Conservation (phyloP, 2,113 vertebrate genomes). For the Chaetorhynchus papuensis region DNA sequence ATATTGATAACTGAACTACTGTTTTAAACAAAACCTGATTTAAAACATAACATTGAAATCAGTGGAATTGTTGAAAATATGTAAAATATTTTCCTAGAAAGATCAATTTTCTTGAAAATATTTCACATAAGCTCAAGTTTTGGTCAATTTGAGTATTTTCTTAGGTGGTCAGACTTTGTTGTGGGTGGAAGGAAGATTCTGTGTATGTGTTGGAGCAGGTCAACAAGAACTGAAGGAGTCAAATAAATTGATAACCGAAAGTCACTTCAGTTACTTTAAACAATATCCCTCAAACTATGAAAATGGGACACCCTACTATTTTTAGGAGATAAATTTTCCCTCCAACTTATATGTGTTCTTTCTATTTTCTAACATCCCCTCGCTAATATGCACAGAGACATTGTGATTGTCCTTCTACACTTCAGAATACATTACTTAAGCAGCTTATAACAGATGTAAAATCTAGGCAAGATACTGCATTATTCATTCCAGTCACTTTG, state of each 20-base stretch:
- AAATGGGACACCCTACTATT: background rate
- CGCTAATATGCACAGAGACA: background rate
- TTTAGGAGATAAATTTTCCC: background rate
- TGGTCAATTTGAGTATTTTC: background rate
- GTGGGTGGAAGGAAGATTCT: background rate
- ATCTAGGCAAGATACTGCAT: background rate
- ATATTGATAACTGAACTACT: background rate
- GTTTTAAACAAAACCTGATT: background rate
- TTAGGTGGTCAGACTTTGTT: background rate
- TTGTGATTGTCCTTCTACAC: background rate
- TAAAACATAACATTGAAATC: background rate
- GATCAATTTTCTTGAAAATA: background rate
- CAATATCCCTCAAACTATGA: background rate
- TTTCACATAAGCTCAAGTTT: background rate
- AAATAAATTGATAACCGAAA: background rate
- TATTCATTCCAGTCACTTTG: conserved; percentile 10
- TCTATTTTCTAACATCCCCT: background rate
- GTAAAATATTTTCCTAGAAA: background rate
- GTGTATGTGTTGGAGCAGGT: background rate
- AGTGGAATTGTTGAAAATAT: background rate
- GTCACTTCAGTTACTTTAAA: background rate
- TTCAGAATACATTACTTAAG: background rate
- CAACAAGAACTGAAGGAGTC: background rate
- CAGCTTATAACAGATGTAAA: background rate
- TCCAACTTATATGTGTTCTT: background rate